A percentile compares a stretch with the other conserved stretches of the same genome.
Evolutionary conservation across 1,140 invertebrate genomes (phyloP).

Genomic region (Probaryconus sp.): DNA sequence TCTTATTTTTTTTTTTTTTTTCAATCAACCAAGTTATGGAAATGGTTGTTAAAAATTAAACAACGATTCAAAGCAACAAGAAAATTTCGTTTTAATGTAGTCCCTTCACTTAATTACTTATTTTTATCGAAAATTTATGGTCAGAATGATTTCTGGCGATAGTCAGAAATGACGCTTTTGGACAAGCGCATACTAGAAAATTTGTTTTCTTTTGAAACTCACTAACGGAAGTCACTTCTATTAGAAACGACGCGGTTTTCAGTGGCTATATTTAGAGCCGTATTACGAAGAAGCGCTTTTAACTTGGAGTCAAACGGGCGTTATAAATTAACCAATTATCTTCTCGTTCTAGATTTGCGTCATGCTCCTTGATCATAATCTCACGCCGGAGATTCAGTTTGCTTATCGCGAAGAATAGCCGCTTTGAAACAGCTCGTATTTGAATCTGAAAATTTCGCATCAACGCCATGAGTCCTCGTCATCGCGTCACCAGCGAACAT

Average conservation of each 20-base stretch:
- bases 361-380: constrained; percentile 30
- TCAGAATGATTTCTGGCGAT: too few relatives aligned
- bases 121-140: too few relatives aligned
- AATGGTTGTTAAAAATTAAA: too few relatives aligned
- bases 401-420: constrained; percentile 12
- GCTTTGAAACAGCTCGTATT: neutral
- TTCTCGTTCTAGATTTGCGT: constrained; percentile 34
- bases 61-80: too few relatives aligned
- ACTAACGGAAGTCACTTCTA: constrained; percentile 8
- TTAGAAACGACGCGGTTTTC: constrained; percentile 10
- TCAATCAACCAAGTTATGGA: too few relatives aligned
- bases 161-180: neutral
- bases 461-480: too few relatives aligned
- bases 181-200: constrained; percentile 18
- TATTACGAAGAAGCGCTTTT: constrained; percentile 26
- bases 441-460: too few relatives aligned
- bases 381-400: constrained; percentile 20
- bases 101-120: too few relatives aligned
- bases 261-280: constrained; percentile 32
- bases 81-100: too few relatives aligned
- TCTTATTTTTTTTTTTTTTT: too few relatives aligned
- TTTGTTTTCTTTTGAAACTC: neutral
- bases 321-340: constrained; percentile 54
- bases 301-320: constrained; percentile 38
- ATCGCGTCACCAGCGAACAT: too few relatives aligned